Percentiles rank a stretch among this genome's conserved stretches.
These are phyloP conservation scores for Pyrocoelia pectoralis DNA, from an alignment of 2,888 invertebrate species.

Conservation along the genomic window DNA sequence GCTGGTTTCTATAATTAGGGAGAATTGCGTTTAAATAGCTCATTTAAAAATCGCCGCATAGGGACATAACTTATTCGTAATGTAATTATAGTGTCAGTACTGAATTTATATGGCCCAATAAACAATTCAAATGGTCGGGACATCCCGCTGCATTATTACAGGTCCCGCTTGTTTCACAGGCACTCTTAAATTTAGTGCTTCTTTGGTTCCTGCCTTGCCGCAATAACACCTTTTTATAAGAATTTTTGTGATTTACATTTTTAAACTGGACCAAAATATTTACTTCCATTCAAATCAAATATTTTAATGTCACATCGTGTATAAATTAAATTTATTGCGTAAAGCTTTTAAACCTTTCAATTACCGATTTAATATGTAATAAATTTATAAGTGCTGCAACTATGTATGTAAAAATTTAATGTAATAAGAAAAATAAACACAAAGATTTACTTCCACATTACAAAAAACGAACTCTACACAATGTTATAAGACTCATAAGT, in stretches of 20 bases:
- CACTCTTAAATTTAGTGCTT: conserved; percentile 43
- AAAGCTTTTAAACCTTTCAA: too few species aligned
- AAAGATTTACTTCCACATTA: too few species aligned
- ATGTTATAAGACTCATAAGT: too few species aligned
- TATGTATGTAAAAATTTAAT: too few species aligned
- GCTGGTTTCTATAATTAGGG: conserved; percentile 36
- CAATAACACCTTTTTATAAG: conserved; percentile 33
- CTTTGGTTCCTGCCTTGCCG: conserved; percentile 31
- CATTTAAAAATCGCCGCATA: conserved; percentile 46
- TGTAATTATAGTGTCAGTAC: conserved; percentile 54
- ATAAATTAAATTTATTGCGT: too few species aligned
- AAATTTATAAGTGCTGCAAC: too few species aligned
- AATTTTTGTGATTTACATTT: conserved; percentile 23
- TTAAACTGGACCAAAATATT: conserved; percentile 9
- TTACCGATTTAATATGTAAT: too few species aligned
- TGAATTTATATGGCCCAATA: conserved; percentile 53
- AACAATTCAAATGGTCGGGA: conserved; percentile 51
- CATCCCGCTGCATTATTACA: conserved; percentile 49
- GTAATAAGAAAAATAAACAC: too few species aligned
- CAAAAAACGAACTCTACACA: too few species aligned
- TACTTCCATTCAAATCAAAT: neutral
- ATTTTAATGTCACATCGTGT: too few species aligned
- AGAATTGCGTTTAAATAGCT: conserved; percentile 37
- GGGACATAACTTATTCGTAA: conserved; percentile 47
- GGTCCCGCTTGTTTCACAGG: conserved; percentile 40